These are phyloP conservation scores for Potorous gilbertii DNA, from an alignment of 2,797 vertebrate species.

Conservation along the genomic window DNA sequence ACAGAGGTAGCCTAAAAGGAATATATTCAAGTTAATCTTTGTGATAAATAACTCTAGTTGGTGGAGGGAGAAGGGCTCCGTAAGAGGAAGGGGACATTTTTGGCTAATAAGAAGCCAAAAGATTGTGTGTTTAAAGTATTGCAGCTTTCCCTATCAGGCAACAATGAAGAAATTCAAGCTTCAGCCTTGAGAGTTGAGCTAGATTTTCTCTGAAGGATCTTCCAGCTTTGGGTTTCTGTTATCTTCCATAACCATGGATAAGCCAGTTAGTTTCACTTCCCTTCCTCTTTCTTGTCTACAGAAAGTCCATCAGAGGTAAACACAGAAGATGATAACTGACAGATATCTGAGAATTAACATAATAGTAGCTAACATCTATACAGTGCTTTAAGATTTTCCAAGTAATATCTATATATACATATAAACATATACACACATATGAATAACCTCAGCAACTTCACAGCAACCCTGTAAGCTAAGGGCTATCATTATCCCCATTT, in stretches of 20 bases:
- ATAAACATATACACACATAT: neutral
- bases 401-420: neutral
- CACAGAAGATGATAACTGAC: neutral
- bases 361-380: neutral
- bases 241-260: neutral
- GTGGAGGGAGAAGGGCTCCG: neutral
- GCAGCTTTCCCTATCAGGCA: neutral
- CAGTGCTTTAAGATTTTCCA: neutral
- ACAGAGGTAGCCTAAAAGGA: neutral
- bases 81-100: neutral
- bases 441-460: neutral
- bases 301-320: constrained; percentile 21
- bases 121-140: neutral
- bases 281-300: constrained; percentile 4
- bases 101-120: neutral
- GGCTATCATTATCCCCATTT: neutral
- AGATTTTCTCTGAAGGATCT: neutral
- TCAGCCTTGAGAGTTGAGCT: neutral
- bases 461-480: neutral
- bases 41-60: neutral
- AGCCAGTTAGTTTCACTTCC: neutral
- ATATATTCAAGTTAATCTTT: neutral
- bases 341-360: neutral
- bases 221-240: neutral
- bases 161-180: neutral